Conservation (phyloP, 2,113 vertebrate species). For the Pangasianodon hypophthalmus region DNA sequence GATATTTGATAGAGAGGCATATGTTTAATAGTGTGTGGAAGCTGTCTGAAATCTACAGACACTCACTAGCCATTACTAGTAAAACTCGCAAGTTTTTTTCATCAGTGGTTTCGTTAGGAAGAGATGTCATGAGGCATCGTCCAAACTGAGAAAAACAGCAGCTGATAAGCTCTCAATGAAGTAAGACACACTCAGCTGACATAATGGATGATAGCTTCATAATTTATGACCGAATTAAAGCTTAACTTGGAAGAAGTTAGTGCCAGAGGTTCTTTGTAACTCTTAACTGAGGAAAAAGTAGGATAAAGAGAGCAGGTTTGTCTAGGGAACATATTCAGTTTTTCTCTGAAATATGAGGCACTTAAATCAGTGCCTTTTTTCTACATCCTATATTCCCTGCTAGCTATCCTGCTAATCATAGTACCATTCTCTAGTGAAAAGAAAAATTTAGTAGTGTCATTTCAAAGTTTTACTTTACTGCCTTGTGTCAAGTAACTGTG, state of each 20-base stretch:
- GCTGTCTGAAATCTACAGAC: slow-evolving; percentile 1
- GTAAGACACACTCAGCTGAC: background rate
- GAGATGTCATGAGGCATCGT: background rate
- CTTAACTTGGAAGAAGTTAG: slow-evolving; percentile 3
- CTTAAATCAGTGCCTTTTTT: background rate
- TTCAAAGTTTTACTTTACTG: background rate
- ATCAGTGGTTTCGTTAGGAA: background rate
- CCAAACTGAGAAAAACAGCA: slow-evolving; percentile 6
- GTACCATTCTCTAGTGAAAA: background rate
- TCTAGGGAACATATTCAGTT: background rate
- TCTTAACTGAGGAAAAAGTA: background rate
- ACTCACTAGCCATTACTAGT: background rate
- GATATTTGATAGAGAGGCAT: background rate
- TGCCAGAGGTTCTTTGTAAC: background rate
- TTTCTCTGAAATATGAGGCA: background rate
- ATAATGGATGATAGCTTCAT: slow-evolving; percentile 7
- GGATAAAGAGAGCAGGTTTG: background rate
- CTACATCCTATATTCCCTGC: background rate
- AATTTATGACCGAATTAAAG: slow-evolving; percentile 20
- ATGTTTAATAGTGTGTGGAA: slow-evolving; percentile 13
- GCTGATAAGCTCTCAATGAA: slow-evolving; percentile 10
- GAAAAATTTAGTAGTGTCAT: background rate
- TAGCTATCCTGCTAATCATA: background rate
- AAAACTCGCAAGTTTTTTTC: background rate
- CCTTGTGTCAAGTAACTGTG: background rate